Evolutionary conservation across 2,797 vertebrate species (phyloP), one percentile per base, ranked within the genome.

Genomic region (Threskiornis aethiopicus): DNA sequence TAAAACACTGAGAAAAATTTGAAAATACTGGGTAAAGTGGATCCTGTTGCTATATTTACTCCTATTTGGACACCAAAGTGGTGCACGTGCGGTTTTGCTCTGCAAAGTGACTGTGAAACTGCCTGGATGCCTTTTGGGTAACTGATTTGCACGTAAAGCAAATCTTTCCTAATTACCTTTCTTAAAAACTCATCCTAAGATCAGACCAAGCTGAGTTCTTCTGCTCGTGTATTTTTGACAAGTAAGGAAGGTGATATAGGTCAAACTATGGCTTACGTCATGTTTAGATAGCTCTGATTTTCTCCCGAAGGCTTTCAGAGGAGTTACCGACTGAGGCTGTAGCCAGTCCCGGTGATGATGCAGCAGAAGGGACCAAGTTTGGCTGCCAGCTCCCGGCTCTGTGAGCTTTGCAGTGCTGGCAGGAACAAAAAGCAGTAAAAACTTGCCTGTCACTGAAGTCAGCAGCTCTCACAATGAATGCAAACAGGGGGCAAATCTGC

Each of bases 381-480:
- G 41, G 87, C 91, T 94, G 65, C 55, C 39, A 41, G 78, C 71
- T 85, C 57, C 42, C 9, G 6, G 25, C 46, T 78, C 93, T 75
- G 75, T 90, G 75, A 92, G 93, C 90, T 96, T 95, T 97, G 90
- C 65, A 72, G 82, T 6, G 82, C 89, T 94, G 90, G 67, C 93
- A 90, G 87, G 76, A 96, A 97, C 92, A 97, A 96, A 97, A 97
- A 94, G 92, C 97, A 94, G 87, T 97, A 93, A 96, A 92, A 97
- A 97, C 96, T 95, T 89, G 90, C 95, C 55, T 89, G 90, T 94
- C 95, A 92, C 84, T 94, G 87, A 94, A 96, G 94, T 96, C 96
- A 96, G 96, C 97, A 96, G 72, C 92, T 96, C 89, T 91, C 79
- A 96, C 89, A 95, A 89, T 94, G 93, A 97, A 94, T 54, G 92